Percentiles rank a stretch among this genome's conserved stretches.
Evolutionary conservation across 2,113 vertebrate species (phyloP).

Genomic region (Edolisoma coerulescens): DNA sequence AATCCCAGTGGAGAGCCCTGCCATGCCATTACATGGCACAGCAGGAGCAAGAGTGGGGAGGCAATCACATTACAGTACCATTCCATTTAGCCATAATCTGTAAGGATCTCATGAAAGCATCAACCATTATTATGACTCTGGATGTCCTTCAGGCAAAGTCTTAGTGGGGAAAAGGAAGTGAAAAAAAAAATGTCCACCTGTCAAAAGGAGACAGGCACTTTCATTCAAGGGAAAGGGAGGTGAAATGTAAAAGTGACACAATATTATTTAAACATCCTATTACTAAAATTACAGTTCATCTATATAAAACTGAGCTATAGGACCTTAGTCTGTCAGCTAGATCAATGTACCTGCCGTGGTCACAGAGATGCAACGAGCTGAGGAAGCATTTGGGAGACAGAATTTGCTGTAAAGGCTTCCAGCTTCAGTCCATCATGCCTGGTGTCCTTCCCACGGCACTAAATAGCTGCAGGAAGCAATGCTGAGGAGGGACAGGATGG

Average conservation of each 20-base stretch:
- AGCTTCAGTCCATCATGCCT: constrained; percentile 1
- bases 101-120: constrained; percentile 47
- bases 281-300: constrained; percentile 48
- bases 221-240: constrained; percentile 24
- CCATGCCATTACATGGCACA: constrained; percentile 30
- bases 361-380: background rate
- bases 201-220: constrained; percentile 39
- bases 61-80: constrained; percentile 54
- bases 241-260: constrained; percentile 51
- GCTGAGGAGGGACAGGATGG: background rate
- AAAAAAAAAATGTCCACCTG: background rate
- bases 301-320: constrained; percentile 47
- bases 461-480: background rate
- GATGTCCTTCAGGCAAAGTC: constrained; percentile 53
- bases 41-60: constrained; percentile 28
- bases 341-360: constrained; percentile 29
- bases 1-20: background rate
- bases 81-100: constrained; percentile 53
- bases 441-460: background rate
- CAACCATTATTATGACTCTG: constrained; percentile 48
- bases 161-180: background rate
- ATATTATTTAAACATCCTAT: constrained; percentile 62
- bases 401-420: constrained; percentile 27
- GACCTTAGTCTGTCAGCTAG: constrained; percentile 38
- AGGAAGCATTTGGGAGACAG: background rate